Evolutionary conservation across 2,888 invertebrate genomes (phyloP).

Genomic region (Pristionchus maxplancki): DNA sequence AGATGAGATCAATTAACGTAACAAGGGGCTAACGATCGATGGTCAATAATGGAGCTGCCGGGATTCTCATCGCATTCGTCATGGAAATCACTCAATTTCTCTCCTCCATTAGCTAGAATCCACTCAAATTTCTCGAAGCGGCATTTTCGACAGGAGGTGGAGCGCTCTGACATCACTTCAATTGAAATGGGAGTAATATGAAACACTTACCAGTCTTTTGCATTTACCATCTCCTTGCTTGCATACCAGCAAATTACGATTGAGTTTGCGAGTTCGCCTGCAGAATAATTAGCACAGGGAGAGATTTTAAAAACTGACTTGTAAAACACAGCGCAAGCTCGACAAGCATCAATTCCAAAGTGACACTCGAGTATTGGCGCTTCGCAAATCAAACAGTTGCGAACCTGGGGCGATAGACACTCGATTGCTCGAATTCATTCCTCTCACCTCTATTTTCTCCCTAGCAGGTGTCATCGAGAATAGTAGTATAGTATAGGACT

Average conservation of each 20-base stretch:
- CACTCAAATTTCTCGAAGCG: not conserved
- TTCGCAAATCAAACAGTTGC: not conserved
- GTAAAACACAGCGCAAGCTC: not conserved
- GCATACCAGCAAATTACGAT: not conserved
- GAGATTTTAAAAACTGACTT: not conserved
- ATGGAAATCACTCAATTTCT: not conserved
- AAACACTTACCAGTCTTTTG: too few species aligned
- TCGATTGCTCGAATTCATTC: not conserved
- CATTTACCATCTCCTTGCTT: not conserved
- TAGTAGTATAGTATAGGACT: too few species aligned
- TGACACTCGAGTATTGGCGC: not conserved
- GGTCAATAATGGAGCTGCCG: not conserved
- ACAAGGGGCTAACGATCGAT: not conserved
- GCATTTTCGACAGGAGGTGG: not conserved
- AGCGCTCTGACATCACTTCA: too few species aligned
- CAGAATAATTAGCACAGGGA: too few species aligned
- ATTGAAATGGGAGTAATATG: too few species aligned
- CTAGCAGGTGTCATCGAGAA: not conserved
- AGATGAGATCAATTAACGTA: not conserved
- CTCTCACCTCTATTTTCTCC: not conserved
- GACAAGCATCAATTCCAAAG: not conserved
- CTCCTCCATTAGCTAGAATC: not conserved
- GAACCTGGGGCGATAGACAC: not conserved
- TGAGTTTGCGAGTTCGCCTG: not conserved
- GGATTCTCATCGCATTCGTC: not conserved